These are phyloP conservation scores for Plutella xylostella DNA, from an alignment of 2,888 invertebrate species.

Conservation along the genomic window DNA sequence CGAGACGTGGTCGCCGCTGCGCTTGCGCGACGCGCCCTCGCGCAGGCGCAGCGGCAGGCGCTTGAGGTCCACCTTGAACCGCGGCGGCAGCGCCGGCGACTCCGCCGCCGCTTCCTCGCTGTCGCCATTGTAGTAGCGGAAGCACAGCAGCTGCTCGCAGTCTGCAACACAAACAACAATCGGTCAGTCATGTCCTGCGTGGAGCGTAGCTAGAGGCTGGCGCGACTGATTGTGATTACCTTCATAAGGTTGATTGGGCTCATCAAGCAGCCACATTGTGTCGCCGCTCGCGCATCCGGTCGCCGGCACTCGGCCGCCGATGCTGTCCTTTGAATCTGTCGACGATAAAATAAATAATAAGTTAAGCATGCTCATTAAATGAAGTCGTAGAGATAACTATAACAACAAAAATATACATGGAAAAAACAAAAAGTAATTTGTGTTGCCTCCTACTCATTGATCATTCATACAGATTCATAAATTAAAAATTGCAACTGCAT, in stretches of 20 bases:
- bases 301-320: slow-evolving; percentile 63
- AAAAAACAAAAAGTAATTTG: neutral
- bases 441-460: neutral
- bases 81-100: slow-evolving; percentile 58
- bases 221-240: slow-evolving; percentile 36
- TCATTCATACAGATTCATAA: slow-evolving; percentile 5
- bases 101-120: slow-evolving; percentile 74
- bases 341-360: slow-evolving; percentile 21
- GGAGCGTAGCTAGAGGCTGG: neutral
- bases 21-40: slow-evolving; percentile 61
- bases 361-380: too few species aligned
- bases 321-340: slow-evolving; percentile 41
- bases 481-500: slow-evolving; percentile 6
- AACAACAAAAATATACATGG: neutral
- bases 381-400: too few species aligned
- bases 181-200: neutral
- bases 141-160: slow-evolving; percentile 76
- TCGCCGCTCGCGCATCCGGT: slow-evolving; percentile 70
- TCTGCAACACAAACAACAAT: slow-evolving; percentile 54
- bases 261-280: slow-evolving; percentile 79
- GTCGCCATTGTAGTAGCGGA: slow-evolving; percentile 77
- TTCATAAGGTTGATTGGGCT: slow-evolving; percentile 73
- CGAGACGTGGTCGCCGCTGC: slow-evolving; percentile 57
- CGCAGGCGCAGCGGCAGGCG: slow-evolving; percentile 67
- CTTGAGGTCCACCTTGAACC: slow-evolving; percentile 70